Conservation (phyloP, 2,797 vertebrate species). For the Chaetophractus vellerosus region DNA sequence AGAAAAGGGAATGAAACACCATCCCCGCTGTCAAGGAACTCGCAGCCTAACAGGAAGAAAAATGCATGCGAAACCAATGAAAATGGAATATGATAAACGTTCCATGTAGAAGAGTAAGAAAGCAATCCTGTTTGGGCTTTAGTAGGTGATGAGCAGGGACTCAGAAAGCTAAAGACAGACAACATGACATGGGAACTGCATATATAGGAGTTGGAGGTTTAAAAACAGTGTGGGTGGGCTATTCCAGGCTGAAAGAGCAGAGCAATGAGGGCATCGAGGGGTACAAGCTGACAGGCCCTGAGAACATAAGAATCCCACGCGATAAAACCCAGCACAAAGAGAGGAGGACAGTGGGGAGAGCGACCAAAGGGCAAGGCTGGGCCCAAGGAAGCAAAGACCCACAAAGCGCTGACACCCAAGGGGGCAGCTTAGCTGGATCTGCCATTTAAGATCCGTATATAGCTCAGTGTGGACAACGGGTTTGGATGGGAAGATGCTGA, state of each 20-base stretch:
- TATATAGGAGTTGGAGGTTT: rapidly evolving
- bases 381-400: too few species aligned
- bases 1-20: background rate
- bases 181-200: background rate
- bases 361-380: background rate
- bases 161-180: background rate
- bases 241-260: background rate
- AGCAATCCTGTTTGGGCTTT: background rate
- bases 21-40: background rate
- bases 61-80: background rate
- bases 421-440: background rate
- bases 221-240: too few species aligned
- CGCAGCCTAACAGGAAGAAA: background rate
- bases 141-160: background rate
- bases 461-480: background rate
- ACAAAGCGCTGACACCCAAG: rapidly evolving
- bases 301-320: rapidly evolving
- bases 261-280: background rate
- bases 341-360: background rate
- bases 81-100: background rate
- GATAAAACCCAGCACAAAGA: rapidly evolving
- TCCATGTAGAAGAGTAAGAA: background rate
- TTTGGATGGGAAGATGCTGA: background rate
- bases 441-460: background rate
- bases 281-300: too few species aligned